Percentiles rank a stretch among this genome's conserved stretches.
Evolutionary conservation across 2,113 vertebrate genomes (phyloP).

Genomic region (Cheirogaleus medius): DNA sequence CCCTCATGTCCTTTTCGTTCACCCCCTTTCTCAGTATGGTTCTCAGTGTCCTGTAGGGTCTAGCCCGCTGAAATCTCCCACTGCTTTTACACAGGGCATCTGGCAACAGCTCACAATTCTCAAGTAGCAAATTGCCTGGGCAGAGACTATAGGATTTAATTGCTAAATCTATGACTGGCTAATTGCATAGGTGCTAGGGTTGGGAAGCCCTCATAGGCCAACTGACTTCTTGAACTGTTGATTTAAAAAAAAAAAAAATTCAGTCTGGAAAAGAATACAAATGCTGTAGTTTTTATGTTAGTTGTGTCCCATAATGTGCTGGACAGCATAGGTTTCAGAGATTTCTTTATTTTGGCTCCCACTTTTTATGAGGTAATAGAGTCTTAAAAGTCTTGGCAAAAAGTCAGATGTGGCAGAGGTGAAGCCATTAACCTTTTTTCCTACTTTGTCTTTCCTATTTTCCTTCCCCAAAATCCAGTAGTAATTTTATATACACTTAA

Average conservation of each 20-base stretch:
- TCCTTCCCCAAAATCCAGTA: not conserved
- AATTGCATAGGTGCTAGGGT: constrained; percentile 30
- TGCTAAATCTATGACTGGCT: constrained; percentile 5
- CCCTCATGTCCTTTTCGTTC: not conserved
- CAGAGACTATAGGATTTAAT: not conserved
- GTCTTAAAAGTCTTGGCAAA: constrained; percentile 46
- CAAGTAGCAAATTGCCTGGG: constrained; percentile 27
- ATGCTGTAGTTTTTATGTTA: constrained; percentile 57
- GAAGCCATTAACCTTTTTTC: constrained; percentile 44
- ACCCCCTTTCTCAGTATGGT: not conserved
- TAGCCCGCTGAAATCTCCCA: not conserved
- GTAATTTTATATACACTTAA: not conserved
- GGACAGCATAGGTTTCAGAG: constrained; percentile 37
- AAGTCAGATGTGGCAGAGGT: constrained; percentile 44
- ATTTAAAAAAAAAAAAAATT: not conserved
- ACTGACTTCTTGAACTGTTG: constrained; percentile 16
- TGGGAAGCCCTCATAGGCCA: not conserved
- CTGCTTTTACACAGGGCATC: constrained; percentile 10
- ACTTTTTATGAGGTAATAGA: constrained; percentile 60
- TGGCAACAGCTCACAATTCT: not conserved
- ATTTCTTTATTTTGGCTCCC: constrained; percentile 59
- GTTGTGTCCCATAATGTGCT: constrained; percentile 16
- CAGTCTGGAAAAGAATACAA: constrained; percentile 45
- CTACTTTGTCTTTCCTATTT: constrained; percentile 41
- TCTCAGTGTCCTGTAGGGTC: not conserved